Percentiles rank a stretch among this genome's conserved stretches.
Conservation (phyloP, 1,140 invertebrate genomes). For the Ceratina australensis region DNA sequence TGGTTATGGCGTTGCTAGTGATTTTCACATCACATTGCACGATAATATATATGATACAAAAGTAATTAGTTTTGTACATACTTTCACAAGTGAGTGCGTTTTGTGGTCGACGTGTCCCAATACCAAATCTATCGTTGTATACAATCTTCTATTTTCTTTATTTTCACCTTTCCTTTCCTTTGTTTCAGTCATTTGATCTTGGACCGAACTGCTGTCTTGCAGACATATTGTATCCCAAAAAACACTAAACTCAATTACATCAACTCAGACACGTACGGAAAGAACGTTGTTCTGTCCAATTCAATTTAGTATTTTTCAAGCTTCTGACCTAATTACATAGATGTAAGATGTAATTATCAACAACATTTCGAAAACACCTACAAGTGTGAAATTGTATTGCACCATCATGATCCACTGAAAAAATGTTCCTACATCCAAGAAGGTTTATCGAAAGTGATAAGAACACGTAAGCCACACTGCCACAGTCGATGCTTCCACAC, state of each 20-base stretch:
- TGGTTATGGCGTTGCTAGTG: slow-evolving; percentile 37
- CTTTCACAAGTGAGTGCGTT: slow-evolving; percentile 56
- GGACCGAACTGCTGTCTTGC: not conserved
- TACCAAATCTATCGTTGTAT: slow-evolving; percentile 29
- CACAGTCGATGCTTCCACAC: not conserved
- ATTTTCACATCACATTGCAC: slow-evolving; percentile 40
- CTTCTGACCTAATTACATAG: slow-evolving; percentile 17
- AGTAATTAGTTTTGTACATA: slow-evolving; percentile 73
- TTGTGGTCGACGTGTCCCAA: slow-evolving; percentile 11
- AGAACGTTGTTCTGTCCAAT: too few species aligned
- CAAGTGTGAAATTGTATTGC: slow-evolving; percentile 43
- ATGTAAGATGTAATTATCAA: slow-evolving; percentile 1
- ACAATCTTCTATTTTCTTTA: not conserved
- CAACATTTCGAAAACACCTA: slow-evolving; percentile 31
- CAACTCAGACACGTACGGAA: not conserved
- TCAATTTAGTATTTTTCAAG: slow-evolving; percentile 17
- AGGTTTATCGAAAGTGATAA: slow-evolving; percentile 11
- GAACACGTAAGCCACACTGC: slow-evolving; percentile 24
- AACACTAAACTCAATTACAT: slow-evolving; percentile 23
- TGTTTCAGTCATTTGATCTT: slow-evolving; percentile 16
- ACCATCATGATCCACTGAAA: slow-evolving; percentile 20
- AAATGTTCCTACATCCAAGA: not conserved
- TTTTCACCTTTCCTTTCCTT: not conserved
- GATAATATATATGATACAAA: slow-evolving; percentile 65
- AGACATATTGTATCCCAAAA: not conserved